Base-by-base conservation (phyloP, 2,888 invertebrate species). In the Drosophila quinaria region DNA sequence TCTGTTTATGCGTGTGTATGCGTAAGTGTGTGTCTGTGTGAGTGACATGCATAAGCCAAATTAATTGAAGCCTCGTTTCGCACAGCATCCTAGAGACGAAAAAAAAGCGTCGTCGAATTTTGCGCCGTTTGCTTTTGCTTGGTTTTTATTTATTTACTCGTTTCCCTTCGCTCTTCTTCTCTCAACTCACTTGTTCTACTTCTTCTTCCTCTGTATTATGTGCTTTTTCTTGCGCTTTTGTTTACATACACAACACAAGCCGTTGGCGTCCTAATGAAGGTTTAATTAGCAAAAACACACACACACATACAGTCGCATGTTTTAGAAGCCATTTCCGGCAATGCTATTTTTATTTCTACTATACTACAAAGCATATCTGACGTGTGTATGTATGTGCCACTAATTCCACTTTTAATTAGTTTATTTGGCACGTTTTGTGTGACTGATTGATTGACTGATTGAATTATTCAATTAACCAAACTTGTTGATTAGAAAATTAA, bases 381-480 rank as follows among this genome's bases (percentile, higher is more conserved):
- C 46, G 47, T 69, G 51, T 79, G 50, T 69, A 55, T 79, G 50
- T 25, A 25, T 25, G 25, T 65, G 67, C 51, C 56, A 67, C 83
- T 85, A 84, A 84, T 78, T 81, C 88, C 74, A 62, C 69, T 85
- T 85, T 84, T 84, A 84, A 84, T 84, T 87, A 75, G 73, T 85
- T 85, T 78, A 85, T 87, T 85, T 77, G 64, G 73, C 70, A 74
- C 73, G 74, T 77, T 75, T 63, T 71, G 59, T 51, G 69, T 75
- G 71, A 78, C 85, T 87, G 86, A 87, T 83, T 74, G 70, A 79
- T 83, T 87, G 70, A 79, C 87, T 87, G 85, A 87, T 81, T 85
- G 81, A 70, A 70, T 81, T 72, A 84, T 73, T 80, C 70, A 87
- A 87, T 83, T 83, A 74, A 64, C 56, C 31, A 33, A 68, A 62